Evolutionary conservation across 2,113 vertebrate species (phyloP).

Genomic region (Aix galericulata): DNA sequence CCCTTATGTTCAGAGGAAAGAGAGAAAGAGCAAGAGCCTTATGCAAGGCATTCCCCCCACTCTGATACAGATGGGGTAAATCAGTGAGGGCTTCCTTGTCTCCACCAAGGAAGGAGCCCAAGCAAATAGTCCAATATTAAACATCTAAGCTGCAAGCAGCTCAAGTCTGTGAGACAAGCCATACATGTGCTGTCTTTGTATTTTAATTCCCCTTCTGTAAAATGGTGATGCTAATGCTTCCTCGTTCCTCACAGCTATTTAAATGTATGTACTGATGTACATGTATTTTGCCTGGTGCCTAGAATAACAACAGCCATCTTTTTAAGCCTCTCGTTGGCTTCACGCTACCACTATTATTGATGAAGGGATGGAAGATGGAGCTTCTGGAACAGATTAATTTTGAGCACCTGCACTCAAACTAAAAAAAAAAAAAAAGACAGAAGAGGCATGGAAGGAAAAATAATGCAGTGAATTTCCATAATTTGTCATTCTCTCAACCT

Average conservation of each 20-base stretch:
- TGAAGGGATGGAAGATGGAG: not conserved
- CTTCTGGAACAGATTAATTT: not conserved
- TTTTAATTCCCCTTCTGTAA: not conserved
- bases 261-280: not conserved
- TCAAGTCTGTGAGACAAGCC: not conserved
- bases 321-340: not conserved
- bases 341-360: not conserved
- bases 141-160: not conserved
- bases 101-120: not conserved
- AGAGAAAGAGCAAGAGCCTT: not conserved
- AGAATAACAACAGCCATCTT: not conserved
- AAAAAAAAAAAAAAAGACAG: not conserved
- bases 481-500: constrained; percentile 8
- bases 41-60: not conserved
- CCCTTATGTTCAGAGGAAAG: not conserved
- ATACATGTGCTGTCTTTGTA: not conserved
- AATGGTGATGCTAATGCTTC: not conserved
- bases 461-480: constrained; percentile 29
- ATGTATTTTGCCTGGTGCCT: not conserved
- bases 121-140: not conserved
- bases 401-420: not conserved
- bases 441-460: not conserved
- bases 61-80: not conserved
- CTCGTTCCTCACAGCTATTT: not conserved
- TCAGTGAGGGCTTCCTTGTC: not conserved